Evolutionary conservation across 30 jellyfish, hydroid and myxozoan species (phyloP).

Genomic region (Hydra vulgaris): DNA sequence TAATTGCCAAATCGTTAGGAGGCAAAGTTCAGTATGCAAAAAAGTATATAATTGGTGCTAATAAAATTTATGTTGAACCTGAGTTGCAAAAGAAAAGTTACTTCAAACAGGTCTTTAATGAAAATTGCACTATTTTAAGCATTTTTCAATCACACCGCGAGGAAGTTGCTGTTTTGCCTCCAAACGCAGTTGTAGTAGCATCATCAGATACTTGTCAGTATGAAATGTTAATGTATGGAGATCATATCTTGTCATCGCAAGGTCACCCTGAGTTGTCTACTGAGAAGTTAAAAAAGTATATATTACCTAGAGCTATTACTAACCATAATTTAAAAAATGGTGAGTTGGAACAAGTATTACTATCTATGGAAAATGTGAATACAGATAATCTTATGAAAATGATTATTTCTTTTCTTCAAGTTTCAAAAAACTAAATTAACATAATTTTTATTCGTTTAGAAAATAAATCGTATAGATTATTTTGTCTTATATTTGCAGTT

Average conservation of each 20-base stretch:
- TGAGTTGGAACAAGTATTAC: background rate
- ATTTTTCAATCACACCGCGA: constrained; percentile 26
- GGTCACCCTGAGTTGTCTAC: constrained; percentile 27
- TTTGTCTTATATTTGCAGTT: too few species aligned
- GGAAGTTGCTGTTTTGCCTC: constrained; percentile 15
- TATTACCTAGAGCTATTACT: constrained; percentile 15
- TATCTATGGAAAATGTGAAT: background rate
- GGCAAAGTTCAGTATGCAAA: constrained; percentile 52
- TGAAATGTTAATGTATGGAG: constrained; percentile 18
- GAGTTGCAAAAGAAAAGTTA: background rate
- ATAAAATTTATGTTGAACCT: constrained; percentile 28
- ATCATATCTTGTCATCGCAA: constrained; percentile 18
- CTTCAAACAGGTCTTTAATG: constrained; percentile 3
- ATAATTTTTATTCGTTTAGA: too few species aligned
- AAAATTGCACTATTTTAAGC: background rate
- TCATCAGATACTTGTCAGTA: constrained; percentile 11
- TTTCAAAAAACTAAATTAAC: too few species aligned
- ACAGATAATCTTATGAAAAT: background rate
- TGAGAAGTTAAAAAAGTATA: background rate
- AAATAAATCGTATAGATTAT: too few species aligned
- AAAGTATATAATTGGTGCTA: constrained; percentile 43
- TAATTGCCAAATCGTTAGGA: constrained; percentile 76
- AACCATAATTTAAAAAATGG: background rate
- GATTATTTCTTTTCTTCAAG: background rate
- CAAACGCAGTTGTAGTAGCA: constrained; percentile 8